Conservation (phyloP, 2,113 vertebrate genomes). For the Hydrolagus affinis region DNA sequence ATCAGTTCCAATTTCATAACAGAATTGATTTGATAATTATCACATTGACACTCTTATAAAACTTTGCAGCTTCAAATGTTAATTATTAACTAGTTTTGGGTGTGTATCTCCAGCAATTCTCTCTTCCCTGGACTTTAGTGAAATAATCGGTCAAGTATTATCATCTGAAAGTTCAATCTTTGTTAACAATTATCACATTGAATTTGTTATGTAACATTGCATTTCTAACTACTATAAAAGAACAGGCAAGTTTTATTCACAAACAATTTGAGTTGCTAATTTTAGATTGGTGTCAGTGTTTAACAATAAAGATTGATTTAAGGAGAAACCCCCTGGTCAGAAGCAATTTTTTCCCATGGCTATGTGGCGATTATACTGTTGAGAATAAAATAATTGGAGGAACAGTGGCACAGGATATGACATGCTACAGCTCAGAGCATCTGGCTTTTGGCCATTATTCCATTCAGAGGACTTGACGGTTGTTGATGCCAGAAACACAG, state of each 20-base stretch:
- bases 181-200: no score
- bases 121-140: no score
- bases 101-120: no score
- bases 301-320: neutral
- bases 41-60: no score
- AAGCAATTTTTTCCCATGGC: neutral
- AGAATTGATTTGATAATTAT: no score
- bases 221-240: neutral
- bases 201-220: no score
- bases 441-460: neutral
- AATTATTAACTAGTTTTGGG: no score
- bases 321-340: neutral
- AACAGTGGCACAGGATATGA: neutral
- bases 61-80: no score
- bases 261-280: neutral
- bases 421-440: neutral
- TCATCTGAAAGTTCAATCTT: no score
- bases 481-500: neutral
- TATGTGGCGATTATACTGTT: neutral
- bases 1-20: no score
- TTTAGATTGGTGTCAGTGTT: neutral
- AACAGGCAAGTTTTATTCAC: neutral
- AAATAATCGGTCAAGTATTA: no score
- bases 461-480: neutral
- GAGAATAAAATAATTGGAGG: neutral